Percentiles rank a stretch among this genome's conserved stretches.
These are phyloP conservation scores for Ormyrus thymus DNA, from an alignment of 2,888 invertebrate genomes.

Conservation along the genomic window DNA sequence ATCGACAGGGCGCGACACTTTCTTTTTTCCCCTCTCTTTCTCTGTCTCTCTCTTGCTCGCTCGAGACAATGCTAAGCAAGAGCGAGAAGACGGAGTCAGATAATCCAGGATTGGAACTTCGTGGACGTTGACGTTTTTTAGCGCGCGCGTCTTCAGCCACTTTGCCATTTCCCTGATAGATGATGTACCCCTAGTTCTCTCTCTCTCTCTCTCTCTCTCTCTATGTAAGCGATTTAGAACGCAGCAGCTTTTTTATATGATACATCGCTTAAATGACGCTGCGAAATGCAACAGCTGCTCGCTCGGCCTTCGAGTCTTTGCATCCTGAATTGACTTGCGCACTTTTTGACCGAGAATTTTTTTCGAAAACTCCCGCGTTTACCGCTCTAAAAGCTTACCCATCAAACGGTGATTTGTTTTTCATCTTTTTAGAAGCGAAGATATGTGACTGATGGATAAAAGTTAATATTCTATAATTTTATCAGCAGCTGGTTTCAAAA, in stretches of 20 bases:
- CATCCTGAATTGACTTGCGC: too few species aligned
- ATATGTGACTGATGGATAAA: too few species aligned
- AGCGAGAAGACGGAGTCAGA: constrained; percentile 41
- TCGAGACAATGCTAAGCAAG: constrained; percentile 6
- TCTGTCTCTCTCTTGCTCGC: neutral
- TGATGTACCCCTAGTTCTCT: neutral
- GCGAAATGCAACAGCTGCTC: constrained; percentile 32
- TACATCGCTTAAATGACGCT: constrained; percentile 11
- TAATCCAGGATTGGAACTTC: constrained; percentile 34
- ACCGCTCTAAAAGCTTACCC: too few species aligned
- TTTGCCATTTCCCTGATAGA: constrained; percentile 23
- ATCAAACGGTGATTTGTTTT: too few species aligned
- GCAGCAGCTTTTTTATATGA: too few species aligned
- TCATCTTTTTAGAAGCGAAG: too few species aligned
- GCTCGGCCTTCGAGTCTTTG: neutral
- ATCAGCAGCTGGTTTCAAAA: too few species aligned
- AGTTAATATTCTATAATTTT: too few species aligned
- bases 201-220: neutral
- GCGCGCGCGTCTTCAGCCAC: constrained; percentile 5
- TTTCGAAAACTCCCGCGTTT: too few species aligned
- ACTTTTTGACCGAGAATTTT: too few species aligned
- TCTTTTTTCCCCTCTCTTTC: neutral
- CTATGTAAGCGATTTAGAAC: neutral
- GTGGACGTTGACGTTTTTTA: constrained; percentile 21
- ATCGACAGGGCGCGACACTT: constrained; percentile 19